Conservation (phyloP, 2,888 invertebrate species). For the Timema cristinae region DNA sequence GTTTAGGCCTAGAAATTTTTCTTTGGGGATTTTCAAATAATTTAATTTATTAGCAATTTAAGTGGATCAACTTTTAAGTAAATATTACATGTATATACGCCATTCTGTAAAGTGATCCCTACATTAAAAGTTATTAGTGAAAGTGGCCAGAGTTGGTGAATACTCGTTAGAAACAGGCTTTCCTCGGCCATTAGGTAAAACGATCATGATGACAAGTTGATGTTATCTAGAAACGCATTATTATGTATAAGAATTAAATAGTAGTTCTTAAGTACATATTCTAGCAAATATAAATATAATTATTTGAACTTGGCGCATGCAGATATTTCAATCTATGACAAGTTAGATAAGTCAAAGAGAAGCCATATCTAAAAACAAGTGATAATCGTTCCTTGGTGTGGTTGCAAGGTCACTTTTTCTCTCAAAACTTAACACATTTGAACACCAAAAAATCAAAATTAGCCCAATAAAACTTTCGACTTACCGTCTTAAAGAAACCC, state of each 20-base stretch:
- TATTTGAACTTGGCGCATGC: not conserved
- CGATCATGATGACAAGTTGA: too few relatives aligned
- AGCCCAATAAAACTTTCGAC: not conserved
- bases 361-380: slow-evolving; percentile 31
- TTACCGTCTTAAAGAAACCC: not conserved
- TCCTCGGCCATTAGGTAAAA: too few relatives aligned
- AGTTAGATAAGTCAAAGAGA: slow-evolving; percentile 23
- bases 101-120: too few relatives aligned
- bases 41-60: too few relatives aligned
- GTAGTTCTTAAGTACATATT: not conserved
- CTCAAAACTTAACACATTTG: slow-evolving; percentile 14
- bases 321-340: not conserved
- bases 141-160: too few relatives aligned
- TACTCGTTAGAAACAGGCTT: too few relatives aligned
- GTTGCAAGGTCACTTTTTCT: slow-evolving; percentile 33
- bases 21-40: too few relatives aligned
- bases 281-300: not conserved
- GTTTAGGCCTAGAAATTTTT: too few relatives aligned
- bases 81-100: too few relatives aligned
- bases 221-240: not conserved
- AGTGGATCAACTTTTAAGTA: too few relatives aligned
- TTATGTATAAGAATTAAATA: not conserved
- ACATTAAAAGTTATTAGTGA: too few relatives aligned
- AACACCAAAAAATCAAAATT: not conserved
- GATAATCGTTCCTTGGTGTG: slow-evolving; percentile 28